phyloP scores from a whole-genome alignment of 2,113 vertebrate species.

The Notothenia coriiceps region DNA sequence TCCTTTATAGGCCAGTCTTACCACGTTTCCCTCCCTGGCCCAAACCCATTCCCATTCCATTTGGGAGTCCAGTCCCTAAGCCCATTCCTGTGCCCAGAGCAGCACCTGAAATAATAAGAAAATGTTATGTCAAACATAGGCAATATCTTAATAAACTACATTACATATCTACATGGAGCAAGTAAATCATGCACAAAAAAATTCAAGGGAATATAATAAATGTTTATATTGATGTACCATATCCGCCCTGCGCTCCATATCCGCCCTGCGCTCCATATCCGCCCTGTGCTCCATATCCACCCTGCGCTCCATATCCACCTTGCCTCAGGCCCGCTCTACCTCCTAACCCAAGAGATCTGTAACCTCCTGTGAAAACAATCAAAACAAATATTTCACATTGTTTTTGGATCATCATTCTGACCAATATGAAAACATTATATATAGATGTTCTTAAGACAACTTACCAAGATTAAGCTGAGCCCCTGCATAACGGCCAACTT shows the following conservation, averaged over 20 bases:
- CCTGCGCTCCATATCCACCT: slow-evolving; percentile 69
- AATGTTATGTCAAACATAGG: neutral
- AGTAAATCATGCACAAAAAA: neutral
- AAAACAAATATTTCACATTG: neutral
- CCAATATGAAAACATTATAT: neutral
- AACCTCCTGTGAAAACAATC: slow-evolving; percentile 55
- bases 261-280: slow-evolving; percentile 47
- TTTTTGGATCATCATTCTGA: neutral
- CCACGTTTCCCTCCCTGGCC: slow-evolving; percentile 70
- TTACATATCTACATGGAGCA: neutral
- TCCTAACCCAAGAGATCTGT: slow-evolving; percentile 68
- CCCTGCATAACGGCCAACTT: slow-evolving; percentile 70
- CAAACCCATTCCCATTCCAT: slow-evolving; percentile 61
- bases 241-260: slow-evolving; percentile 22
- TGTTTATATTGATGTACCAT: neutral
- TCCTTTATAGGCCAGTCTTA: slow-evolving; percentile 38
- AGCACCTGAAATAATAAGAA: slow-evolving; percentile 58
- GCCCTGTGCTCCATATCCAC: slow-evolving; percentile 68
- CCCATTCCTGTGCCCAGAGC: slow-evolving; percentile 66
- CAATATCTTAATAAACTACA: neutral
- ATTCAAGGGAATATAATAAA: neutral
- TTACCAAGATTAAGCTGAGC: slow-evolving; percentile 72
- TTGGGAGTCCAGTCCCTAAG: slow-evolving; percentile 61
- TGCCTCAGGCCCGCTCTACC: slow-evolving; percentile 66
- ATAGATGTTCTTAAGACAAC: slow-evolving; percentile 10